Evolutionary conservation across 64 coral and sea anemone genomes (phyloP), one percentile per base, ranked within the genome.

Genomic region (Porites australiensis): DNA sequence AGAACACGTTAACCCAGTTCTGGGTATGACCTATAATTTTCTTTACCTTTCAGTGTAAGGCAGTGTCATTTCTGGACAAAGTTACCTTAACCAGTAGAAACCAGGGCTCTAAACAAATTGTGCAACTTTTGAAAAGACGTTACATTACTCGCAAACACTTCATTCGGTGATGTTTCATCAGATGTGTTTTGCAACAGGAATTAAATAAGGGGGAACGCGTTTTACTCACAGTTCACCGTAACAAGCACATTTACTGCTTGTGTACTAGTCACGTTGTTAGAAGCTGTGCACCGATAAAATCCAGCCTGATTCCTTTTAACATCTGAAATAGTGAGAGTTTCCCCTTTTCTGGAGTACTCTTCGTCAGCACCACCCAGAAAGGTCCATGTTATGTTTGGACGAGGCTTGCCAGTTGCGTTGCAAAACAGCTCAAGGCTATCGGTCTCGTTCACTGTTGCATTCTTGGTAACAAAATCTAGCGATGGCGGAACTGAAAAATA

Each of bases 371-470:
- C 73, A 76, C 15, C 50, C 15, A 76, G 48, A 6, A 50, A 76
- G 4, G 18, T 61, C 87, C 87, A 89, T 21, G 53, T 89, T 9
- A 89, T 89, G 27, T 89, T 66, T 64, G 73, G 58, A 13, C 3
- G 55, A 65, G 87, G 87, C 12, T 89, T 89, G 13, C 72, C 87
- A 11, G 87, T 89, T 77, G 87, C 71, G 52, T 89, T 89, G 22
- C 87, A 89, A 58, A 64, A 77, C 54, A 89, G 22, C 16, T 5
- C 6, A 12, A 89, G 53, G 18, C 20, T 18, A 49, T 77, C 87
- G 23, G 72, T 89, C 87, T 77, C 72, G 18, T 89, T 89, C 3
- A n/a, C 87, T 10, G 46, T 77, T 14, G 62, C 63, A 67, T 83
- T 4, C 20, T 16, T 6, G 47, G 81, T 50, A 16, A 83, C 12